A percentile compares a stretch with the other conserved stretches of the same genome.
Evolutionary conservation across 2,888 invertebrate genomes (phyloP).

Genomic region (Phortica magna): DNA sequence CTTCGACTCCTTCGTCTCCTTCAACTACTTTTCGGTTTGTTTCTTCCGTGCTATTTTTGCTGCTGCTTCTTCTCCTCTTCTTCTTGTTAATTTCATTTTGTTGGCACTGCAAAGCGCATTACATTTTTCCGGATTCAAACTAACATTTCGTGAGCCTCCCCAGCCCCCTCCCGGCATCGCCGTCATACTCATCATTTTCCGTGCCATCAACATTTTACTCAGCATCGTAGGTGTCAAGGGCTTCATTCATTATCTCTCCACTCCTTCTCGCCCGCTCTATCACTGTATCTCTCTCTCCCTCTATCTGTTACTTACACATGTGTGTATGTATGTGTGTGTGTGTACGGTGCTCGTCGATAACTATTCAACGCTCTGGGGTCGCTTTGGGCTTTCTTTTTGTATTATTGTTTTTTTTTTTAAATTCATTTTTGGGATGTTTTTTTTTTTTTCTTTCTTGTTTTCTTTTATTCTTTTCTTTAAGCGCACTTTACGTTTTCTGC

Average conservation of each 20-base stretch:
- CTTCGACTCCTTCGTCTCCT: no score
- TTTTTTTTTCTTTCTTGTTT: neutral
- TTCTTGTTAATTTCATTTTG: no score
- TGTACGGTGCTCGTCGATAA: neutral
- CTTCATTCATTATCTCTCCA: neutral
- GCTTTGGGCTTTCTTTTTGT: conserved; percentile 8
- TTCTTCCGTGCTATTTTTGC: no score
- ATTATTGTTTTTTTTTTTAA: neutral
- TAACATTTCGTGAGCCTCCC: no score
- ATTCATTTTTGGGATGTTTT: no score
- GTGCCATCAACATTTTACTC: neutral
- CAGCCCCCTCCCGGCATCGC: no score
- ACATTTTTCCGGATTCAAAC: neutral
- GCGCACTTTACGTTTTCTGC: conserved; percentile 19
- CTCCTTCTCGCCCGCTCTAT: neutral
- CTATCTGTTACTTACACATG: no score
- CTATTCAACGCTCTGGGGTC: neutral
- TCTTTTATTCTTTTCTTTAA: conserved; percentile 1
- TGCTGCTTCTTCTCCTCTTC: no score
- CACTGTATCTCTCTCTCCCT: neutral
- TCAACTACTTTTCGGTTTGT: no score
- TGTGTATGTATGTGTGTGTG: neutral
- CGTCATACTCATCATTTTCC: no score
- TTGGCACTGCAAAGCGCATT: conserved; percentile 16
- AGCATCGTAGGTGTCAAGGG: conserved; percentile 14